Evolutionary conservation across 1,140 invertebrate genomes (phyloP).

Genomic region (Brachystomella parvula): DNA sequence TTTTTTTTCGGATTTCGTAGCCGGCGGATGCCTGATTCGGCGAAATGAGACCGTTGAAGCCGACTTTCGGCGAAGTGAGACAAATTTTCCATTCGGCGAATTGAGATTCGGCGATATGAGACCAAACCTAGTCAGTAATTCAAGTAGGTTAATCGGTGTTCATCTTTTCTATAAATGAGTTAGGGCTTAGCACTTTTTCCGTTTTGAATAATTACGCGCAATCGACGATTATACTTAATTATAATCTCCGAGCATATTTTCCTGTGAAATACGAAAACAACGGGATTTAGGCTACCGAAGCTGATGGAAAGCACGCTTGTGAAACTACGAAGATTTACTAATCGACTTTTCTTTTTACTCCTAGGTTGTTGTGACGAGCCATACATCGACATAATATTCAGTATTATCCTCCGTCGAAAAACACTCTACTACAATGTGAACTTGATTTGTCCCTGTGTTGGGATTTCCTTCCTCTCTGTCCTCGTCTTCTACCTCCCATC

Average conservation of each 20-base stretch:
- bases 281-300: not conserved
- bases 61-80: too few relatives aligned
- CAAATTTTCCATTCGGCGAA: too few relatives aligned
- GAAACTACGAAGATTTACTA: constrained; percentile 22
- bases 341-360: constrained; percentile 39
- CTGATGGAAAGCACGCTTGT: not conserved
- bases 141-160: too few relatives aligned
- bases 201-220: too few relatives aligned
- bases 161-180: too few relatives aligned
- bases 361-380: constrained; percentile 74
- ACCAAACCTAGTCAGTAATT: too few relatives aligned
- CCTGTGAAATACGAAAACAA: not conserved
- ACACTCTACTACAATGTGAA: constrained; percentile 97
- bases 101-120: too few relatives aligned
- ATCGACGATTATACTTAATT: too few relatives aligned
- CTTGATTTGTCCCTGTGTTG: constrained; percentile 90
- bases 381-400: constrained; percentile 95
- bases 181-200: too few relatives aligned
- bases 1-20: too few relatives aligned
- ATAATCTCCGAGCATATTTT: not conserved
- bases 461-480: constrained; percentile 93
- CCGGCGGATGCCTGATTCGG: too few relatives aligned
- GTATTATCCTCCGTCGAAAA: constrained; percentile 89
- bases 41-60: too few relatives aligned
- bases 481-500: constrained; percentile 98